Base-by-base conservation (phyloP, 2,797 vertebrate genomes). In the Limnodromus scolopaceus region DNA sequence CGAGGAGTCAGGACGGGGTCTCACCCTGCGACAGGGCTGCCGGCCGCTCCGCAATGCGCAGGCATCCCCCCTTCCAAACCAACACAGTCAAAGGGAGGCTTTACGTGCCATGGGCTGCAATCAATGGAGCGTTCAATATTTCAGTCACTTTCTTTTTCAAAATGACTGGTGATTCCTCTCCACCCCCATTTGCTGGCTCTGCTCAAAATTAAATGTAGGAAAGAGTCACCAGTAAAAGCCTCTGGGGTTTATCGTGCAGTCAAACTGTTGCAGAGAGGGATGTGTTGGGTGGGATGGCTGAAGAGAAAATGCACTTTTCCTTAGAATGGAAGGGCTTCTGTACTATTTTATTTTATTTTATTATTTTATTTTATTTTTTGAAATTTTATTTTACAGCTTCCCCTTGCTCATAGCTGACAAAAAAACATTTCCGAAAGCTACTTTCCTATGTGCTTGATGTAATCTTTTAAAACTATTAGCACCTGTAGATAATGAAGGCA, bases 91-190 rank as follows among this genome's bases (percentile, higher is more conserved):
- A 58, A 49, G 54, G 39, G 83, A 55, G 11, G 6, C 64, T 92
- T 65, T 11, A 41, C 41, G n/a, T 48, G 63, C 63, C 81, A 55
- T 5, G 5, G 84, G 79, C 79, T 49, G 69, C 53, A 80, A 20
- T 79, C 90, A 49, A 48, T 55, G 80, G 45, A 61, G 3, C 1
- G 4, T 51, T 95, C 93, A 53, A 74, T 94, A 76, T 91, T 94
- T 76, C 86, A 87, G 83, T 87, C 68, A 34, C 79, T 96, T 93
- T 49, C 43, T 87, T 84, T 87, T 86, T 13, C 65, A 46, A 34
- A 95, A 71, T 16, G 51, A 63, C 58, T 79, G 84, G 24, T 92
- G 80, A 69, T 55, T 89, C 74, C 66, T 83, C 51, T 77, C 55
- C 65, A 65, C 1, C 5, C 43, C 43, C 46, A 60, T 69, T 84